Percentiles rank a stretch among this genome's conserved stretches.
Evolutionary conservation across 1,140 invertebrate genomes (phyloP).

Genomic region (Bursaphelenchus mucronatus): DNA sequence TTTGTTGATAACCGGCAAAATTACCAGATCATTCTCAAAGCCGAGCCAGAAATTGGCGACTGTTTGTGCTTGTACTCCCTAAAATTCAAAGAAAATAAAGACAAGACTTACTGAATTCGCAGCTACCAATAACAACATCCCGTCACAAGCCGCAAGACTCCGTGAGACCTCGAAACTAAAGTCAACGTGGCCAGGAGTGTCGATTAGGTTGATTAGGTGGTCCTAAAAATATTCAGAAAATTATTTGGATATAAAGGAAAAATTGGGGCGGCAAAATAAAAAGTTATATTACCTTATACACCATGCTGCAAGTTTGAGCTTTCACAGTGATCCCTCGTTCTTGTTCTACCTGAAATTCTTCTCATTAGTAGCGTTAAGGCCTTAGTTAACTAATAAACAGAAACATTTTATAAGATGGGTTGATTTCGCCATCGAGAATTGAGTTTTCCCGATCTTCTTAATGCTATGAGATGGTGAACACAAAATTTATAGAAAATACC

Average conservation of each 20-base stretch:
- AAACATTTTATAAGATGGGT: too few relatives aligned
- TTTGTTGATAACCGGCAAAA: conserved; percentile 93
- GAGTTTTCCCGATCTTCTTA: too few relatives aligned
- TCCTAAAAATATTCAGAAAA: conserved; percentile 52
- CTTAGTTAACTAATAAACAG: too few relatives aligned
- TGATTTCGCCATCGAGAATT: too few relatives aligned
- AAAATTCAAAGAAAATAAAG: conserved; percentile 21
- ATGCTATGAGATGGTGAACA: too few relatives aligned
- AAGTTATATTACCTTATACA: conserved; percentile 66
- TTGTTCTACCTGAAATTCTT: conserved; percentile 70
- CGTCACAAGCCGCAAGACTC: conserved; percentile 85
- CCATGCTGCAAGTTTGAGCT: conserved; percentile 86
- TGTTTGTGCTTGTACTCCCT: conserved; percentile 91
- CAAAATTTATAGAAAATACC: too few relatives aligned
- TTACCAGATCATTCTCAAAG: conserved; percentile 73
- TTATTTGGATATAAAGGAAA: conserved; percentile 53
- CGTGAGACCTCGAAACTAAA: conserved; percentile 86
- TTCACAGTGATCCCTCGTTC: conserved; percentile 94
- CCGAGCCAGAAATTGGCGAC: conserved; percentile 93
- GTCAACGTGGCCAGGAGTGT: conserved; percentile 97
- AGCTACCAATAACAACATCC: conserved; percentile 87
- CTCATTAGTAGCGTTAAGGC: too few relatives aligned
- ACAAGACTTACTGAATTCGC: conserved; percentile 73
- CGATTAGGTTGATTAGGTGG: conserved; percentile 91
- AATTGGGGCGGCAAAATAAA: conserved; percentile 6